Evolutionary conservation across 2,888 invertebrate genomes (phyloP), one percentile per base, ranked within the genome.

Genomic region (Patella pellucida): DNA sequence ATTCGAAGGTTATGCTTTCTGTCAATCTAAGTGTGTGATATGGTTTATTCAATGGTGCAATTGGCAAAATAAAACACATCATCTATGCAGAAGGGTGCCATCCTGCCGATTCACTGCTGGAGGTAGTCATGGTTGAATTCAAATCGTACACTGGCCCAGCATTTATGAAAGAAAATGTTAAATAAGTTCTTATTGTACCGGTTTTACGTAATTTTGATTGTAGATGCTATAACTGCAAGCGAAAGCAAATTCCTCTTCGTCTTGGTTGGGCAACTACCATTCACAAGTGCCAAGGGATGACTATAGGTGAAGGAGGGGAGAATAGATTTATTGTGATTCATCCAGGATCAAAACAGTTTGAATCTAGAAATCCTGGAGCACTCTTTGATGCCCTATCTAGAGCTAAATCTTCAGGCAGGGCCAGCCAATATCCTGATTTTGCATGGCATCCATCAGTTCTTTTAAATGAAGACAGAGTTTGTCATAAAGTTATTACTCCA

Each of bases 111-210:
- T 71, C 75, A 23, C 67, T 78, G 27, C 81, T 83, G 19, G 75
- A 76, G 76, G 81, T 79, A 68, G 79, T 83, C 3, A 81, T 82
- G 77, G 82, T 84, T 11, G 67, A 77, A 12, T 83, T 81, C 72
- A 41, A 3, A 41, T 41, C 41, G 7, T 41, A 41, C 7, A 41
- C 41, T 41, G 41, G 41, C 3, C 41, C 41, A 41, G 41, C 41
- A 41, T 41, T 41, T 41, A 41, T 7, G 41, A 2, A 41, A 41
- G 3, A 41, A 41, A n/a, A 11, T 3, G 79, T 73, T 41, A 41
- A 41, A 41, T 7, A 7, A 41, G 41, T 41, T 41, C 41, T 7
- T 41, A 41, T 41, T 41, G 41, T 41, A 41, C 41, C 7, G 5
- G 41, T 41, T 41, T 41, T 41, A 7, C 41, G 41, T 41, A 41